phyloP scores from a whole-genome alignment of 2,797 vertebrate species.

The Echeneis naucrates region DNA sequence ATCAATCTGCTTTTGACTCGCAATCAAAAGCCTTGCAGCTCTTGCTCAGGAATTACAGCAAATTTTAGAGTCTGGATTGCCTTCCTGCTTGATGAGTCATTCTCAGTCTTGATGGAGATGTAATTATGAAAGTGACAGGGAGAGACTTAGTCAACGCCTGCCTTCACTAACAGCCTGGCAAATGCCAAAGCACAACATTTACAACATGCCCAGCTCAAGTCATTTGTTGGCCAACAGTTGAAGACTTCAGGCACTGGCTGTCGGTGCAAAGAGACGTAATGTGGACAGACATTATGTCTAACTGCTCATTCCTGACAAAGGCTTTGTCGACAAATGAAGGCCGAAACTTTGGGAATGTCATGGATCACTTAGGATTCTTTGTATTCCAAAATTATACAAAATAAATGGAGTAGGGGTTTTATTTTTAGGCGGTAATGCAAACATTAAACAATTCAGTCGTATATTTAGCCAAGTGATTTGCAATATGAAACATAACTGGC shows the following conservation, averaged over 20 bases:
- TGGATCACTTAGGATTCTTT: background rate
- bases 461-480: background rate
- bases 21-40: background rate
- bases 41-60: background rate
- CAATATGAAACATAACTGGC: background rate
- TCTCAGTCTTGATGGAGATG: conserved; percentile 1
- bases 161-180: background rate
- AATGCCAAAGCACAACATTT: background rate
- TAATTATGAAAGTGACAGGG: conserved; percentile 11
- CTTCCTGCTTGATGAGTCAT: conserved; percentile 3
- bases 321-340: background rate
- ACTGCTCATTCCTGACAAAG: background rate
- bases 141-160: background rate
- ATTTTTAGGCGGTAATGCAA: background rate
- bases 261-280: background rate
- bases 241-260: conserved; percentile 5
- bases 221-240: background rate
- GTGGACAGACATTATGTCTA: background rate
- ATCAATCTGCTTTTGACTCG: conserved; percentile 16
- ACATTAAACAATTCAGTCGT: background rate
- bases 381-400: background rate
- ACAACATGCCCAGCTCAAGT: background rate
- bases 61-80: background rate
- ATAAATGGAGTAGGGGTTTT: background rate
- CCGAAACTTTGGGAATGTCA: background rate